Percentiles rank a stretch among this genome's conserved stretches.
Conservation (phyloP, 2,113 vertebrate genomes). For the Seriola aureovittata region DNA sequence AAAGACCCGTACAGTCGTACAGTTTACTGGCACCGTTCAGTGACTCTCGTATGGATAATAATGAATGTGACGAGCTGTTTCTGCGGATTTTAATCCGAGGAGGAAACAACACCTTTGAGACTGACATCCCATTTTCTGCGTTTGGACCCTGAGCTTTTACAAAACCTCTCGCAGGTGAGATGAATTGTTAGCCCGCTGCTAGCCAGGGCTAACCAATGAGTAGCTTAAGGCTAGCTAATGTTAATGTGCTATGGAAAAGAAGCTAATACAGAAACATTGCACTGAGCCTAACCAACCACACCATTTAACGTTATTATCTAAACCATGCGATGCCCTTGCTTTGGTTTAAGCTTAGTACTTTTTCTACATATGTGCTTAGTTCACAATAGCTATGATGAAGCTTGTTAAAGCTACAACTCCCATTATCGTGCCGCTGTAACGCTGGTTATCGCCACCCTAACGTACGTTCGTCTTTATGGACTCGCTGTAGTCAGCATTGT, state of each 20-base stretch:
- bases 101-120: neutral
- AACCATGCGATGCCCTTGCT: neutral
- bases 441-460: slow-evolving; percentile 21
- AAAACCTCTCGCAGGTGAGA: slow-evolving; percentile 58
- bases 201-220: slow-evolving; percentile 27
- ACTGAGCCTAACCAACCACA: no score
- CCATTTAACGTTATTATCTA: no score
- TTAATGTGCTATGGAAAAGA: neutral
- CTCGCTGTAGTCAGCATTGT: neutral
- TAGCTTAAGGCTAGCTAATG: slow-evolving; percentile 22
- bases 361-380: neutral
- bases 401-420: neutral
- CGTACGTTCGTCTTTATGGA: neutral
- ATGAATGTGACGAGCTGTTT: slow-evolving; percentile 1
- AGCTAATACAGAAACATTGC: neutral
- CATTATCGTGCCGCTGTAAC: neutral
- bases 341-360: neutral
- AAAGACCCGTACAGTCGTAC: neutral
- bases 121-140: neutral
- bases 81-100: neutral
- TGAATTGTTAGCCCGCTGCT: slow-evolving; percentile 52
- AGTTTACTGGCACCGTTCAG: slow-evolving; percentile 4
- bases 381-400: neutral
- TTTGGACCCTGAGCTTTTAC: slow-evolving; percentile 16
- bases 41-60: neutral